A percentile compares a stretch with the other conserved stretches of the same genome.
Evolutionary conservation across 2,113 vertebrate species (phyloP).

Genomic region (Meleagris gallopavo): DNA sequence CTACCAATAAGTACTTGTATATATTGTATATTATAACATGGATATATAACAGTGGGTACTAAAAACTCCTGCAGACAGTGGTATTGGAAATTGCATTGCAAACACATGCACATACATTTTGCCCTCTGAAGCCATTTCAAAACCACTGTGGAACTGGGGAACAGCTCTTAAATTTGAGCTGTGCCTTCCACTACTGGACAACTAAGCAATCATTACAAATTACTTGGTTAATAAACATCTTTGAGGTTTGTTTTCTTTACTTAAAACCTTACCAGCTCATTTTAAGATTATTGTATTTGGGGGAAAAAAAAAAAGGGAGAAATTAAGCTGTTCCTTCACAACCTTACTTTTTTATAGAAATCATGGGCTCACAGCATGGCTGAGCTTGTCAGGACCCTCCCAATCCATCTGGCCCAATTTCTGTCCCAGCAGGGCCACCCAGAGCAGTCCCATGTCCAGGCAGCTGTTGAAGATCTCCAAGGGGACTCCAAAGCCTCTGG

Average conservation of each 20-base stretch:
- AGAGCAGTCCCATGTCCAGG: not conserved
- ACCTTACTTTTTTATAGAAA: not conserved
- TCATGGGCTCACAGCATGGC: not conserved
- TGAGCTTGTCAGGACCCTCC: not conserved
- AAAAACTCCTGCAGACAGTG: not conserved
- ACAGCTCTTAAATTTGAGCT: not conserved
- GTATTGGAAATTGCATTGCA: not conserved
- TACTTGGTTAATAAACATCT: not conserved
- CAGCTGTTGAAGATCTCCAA: not conserved
- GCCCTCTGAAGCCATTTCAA: not conserved
- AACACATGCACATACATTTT: not conserved
- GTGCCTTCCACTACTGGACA: accelerated
- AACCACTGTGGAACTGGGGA: accelerated
- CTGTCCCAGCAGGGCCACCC: not conserved
- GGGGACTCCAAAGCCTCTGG: not conserved
- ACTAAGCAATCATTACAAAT: not conserved
- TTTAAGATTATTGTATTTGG: not conserved
- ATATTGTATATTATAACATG: too few relatives aligned
- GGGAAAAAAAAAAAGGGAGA: not conserved
- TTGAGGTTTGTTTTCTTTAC: not conserved
- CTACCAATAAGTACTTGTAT: not conserved
- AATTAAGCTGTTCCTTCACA: not conserved
- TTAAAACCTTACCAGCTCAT: not conserved
- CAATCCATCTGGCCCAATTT: not conserved
- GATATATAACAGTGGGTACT: too few relatives aligned